Evolutionary conservation across 2,888 invertebrate species (phyloP).

Genomic region (Sarcophaga rosellei): DNA sequence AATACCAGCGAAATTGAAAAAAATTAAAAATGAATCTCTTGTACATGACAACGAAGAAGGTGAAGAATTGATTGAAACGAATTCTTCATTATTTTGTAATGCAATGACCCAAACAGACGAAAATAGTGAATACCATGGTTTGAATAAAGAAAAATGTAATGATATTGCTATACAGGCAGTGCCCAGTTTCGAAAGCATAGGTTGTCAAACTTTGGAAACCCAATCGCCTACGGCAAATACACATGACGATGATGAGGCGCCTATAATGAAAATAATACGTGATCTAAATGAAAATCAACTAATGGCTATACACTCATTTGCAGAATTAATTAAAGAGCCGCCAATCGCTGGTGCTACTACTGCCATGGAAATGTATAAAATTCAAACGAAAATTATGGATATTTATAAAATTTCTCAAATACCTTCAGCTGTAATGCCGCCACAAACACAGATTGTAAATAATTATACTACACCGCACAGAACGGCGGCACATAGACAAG

Average conservation of each 20-base stretch:
- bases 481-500: neutral
- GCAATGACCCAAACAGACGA: conserved; percentile 70
- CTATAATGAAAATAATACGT: conserved; percentile 67
- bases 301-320: conserved; percentile 70
- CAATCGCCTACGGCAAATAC: conserved; percentile 22
- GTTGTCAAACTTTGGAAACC: conserved; percentile 62
- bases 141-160: conserved; percentile 28
- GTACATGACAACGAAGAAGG: conserved; percentile 28
- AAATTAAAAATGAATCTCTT: conserved; percentile 50
- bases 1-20: conserved; percentile 61
- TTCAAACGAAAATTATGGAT: conserved; percentile 67
- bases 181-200: conserved; percentile 38
- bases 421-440: conserved; percentile 51
- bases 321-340: conserved; percentile 67
- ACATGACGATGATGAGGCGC: conserved; percentile 61
- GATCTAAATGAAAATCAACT: conserved; percentile 70
- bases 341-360: conserved; percentile 14
- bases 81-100: conserved; percentile 66
- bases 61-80: conserved; percentile 48
- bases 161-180: conserved; percentile 52
- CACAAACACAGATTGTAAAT: conserved; percentile 28
- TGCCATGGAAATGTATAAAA: conserved; percentile 68
- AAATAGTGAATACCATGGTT: neutral
- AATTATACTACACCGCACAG: conserved; percentile 21
- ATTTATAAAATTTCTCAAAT: conserved; percentile 70